Evolutionary conservation across 2,113 vertebrate genomes (phyloP).

Genomic region (Phaetusa simplex): DNA sequence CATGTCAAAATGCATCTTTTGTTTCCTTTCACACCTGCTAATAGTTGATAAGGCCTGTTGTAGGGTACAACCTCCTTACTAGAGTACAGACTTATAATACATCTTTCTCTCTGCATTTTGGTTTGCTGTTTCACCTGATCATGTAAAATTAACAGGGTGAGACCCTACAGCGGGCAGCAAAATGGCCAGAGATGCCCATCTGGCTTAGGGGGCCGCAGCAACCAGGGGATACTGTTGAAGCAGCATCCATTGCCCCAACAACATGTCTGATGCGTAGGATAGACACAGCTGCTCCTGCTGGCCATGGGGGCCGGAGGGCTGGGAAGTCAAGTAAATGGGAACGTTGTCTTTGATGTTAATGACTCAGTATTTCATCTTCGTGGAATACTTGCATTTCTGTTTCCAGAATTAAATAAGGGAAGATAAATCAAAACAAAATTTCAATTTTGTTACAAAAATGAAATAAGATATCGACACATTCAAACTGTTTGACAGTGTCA

Average conservation of each 20-base stretch:
- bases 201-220: not conserved
- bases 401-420: not conserved
- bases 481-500: not conserved
- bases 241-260: not conserved
- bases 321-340: not conserved
- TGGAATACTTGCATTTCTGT: not conserved
- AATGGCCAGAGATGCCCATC: not conserved
- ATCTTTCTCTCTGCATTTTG: not conserved
- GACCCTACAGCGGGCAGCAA: not conserved
- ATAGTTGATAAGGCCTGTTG: not conserved
- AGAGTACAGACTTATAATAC: not conserved
- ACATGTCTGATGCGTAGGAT: rapidly evolving
- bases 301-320: rapidly evolving
- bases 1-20: not conserved
- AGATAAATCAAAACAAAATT: not conserved
- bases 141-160: not conserved
- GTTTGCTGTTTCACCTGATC: not conserved
- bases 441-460: not conserved
- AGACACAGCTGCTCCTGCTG: not conserved
- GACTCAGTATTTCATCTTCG: not conserved
- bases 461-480: not conserved
- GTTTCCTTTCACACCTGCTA: slow-evolving; percentile 5
- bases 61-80: slow-evolving; percentile 10
- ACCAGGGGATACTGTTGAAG: not conserved
- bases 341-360: not conserved